Base-by-base conservation (phyloP, 64 coral and sea anemone species). In the Dendronephthya gigantea region DNA sequence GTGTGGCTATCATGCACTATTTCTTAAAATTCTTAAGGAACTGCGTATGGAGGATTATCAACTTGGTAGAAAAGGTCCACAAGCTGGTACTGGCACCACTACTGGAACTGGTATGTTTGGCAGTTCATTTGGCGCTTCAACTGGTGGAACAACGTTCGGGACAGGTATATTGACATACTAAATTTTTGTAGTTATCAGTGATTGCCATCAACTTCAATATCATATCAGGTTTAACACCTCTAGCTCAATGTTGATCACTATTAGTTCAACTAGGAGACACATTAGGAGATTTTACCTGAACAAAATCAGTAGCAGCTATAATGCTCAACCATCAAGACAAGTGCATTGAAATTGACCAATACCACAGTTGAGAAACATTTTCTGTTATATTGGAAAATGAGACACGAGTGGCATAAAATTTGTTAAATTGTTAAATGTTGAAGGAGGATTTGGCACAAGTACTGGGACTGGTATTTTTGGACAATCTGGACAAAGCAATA, bases 11-110 rank as follows among this genome's bases (percentile, higher is more conserved):
- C 6, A 66, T 5, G 22, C 19, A n/a, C 3, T n/a, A 66, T 17
- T 6, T 66, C 32, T 79, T 14, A 5, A 28, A 35, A 79, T 79
- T 39, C 22, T 79, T 35, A 39, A 79, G 72, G 72, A 79, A 79
- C 72, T 79, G 0, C 72, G 72, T 34, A 29, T 79, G 72, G 72
- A 79, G 37, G 72, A 79, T 39, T 79, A 79, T 79, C 72, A 79
- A 39, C 2, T 79, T 34, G 72, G 72, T 36, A 34, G 72, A 15
- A 79, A 79, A 19, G 72, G 72, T 79, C 72, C 72, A 14, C 72
- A 79, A 79, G 72, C 72, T 79, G 72, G 72, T 4, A 79, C 72
- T 34, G 36, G 32, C 15, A 79, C 72, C 7, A 66, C 58, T 7
- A 45, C 41, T 45, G 25, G 55, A 19, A 19, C 32, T 39, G 72